Evolutionary conservation across 2,888 invertebrate species (phyloP).

Genomic region (Ctenicera cuprea): DNA sequence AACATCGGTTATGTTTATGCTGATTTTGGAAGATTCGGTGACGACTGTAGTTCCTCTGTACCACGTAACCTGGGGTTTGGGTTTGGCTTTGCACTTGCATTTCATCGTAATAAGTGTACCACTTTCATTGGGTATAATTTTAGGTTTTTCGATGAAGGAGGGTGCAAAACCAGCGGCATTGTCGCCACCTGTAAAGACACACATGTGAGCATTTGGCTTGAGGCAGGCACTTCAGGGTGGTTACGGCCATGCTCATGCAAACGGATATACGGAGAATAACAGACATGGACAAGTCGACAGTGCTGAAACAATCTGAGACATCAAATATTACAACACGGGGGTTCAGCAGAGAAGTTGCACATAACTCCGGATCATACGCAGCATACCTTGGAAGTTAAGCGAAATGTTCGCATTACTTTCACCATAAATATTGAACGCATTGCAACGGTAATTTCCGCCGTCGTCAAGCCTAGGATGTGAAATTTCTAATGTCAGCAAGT

Average conservation of each 20-base stretch:
- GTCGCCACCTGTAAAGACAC: constrained; percentile 85
- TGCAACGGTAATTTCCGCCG: constrained; percentile 99
- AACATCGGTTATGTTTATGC: constrained; percentile 84
- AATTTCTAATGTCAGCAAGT: constrained; percentile 94
- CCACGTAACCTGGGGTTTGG: constrained; percentile 97
- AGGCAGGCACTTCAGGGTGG: constrained; percentile 59
- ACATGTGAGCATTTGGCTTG: constrained; percentile 62
- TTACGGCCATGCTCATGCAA: constrained; percentile 72
- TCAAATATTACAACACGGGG: constrained; percentile 52
- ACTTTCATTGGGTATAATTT: constrained; percentile 98
- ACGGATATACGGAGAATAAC: constrained; percentile 56
- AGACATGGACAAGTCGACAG: constrained; percentile 50
- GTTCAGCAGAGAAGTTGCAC: constrained; percentile 53
- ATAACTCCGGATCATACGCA: constrained; percentile 50
- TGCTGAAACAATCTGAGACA: constrained; percentile 55
- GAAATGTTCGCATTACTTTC: constrained; percentile 99
- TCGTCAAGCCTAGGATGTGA: constrained; percentile 96
- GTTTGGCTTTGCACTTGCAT: constrained; percentile 96
- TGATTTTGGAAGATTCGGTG: constrained; percentile 89
- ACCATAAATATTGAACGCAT: constrained; percentile 98
- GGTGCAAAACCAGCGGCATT: constrained; percentile 96
- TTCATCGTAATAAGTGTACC: constrained; percentile 98
- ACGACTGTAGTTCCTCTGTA: constrained; percentile 92
- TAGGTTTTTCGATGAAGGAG: constrained; percentile 98
- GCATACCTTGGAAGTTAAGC: constrained; percentile 98